Evolutionary conservation across 2,888 invertebrate genomes (phyloP).

Genomic region (Pseudanteris insignis): DNA sequence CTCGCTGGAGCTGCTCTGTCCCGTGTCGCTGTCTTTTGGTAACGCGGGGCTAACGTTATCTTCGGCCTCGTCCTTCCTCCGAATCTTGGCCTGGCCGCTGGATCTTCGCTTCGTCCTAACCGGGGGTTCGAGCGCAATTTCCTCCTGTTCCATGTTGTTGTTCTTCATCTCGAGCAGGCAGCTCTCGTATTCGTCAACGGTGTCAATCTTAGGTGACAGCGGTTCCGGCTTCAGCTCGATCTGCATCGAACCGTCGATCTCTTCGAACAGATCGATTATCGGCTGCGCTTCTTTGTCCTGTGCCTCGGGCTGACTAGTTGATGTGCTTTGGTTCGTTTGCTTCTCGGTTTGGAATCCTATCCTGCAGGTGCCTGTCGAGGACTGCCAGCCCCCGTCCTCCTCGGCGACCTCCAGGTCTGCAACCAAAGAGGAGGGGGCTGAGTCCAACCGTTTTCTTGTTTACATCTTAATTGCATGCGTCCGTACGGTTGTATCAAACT

Average conservation of each 20-base stretch:
- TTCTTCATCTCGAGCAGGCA: constrained; percentile 51
- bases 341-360: constrained; percentile 52
- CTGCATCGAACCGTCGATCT: constrained; percentile 59
- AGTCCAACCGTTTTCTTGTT: constrained; percentile 58
- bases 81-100: no score
- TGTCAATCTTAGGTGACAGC: constrained; percentile 55
- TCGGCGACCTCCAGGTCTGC: constrained; percentile 66
- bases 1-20: constrained; percentile 42
- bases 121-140: background rate
- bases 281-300: constrained; percentile 45
- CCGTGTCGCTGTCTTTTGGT: background rate
- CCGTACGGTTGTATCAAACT: constrained; percentile 26
- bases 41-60: background rate
- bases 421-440: constrained; percentile 67
- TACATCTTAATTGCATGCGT: constrained; percentile 34
- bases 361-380: constrained; percentile 50
- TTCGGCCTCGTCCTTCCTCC: background rate
- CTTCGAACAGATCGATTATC: constrained; percentile 61
- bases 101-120: background rate
- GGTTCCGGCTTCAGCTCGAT: constrained; percentile 61
- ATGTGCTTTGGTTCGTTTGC: constrained; percentile 51
- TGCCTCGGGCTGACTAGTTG: constrained; percentile 48
- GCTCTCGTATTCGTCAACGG: constrained; percentile 53
- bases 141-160: constrained; percentile 21
- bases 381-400: constrained; percentile 66